Evolutionary conservation across 2,888 invertebrate species (phyloP).

Genomic region (Malacosoma neustria): DNA sequence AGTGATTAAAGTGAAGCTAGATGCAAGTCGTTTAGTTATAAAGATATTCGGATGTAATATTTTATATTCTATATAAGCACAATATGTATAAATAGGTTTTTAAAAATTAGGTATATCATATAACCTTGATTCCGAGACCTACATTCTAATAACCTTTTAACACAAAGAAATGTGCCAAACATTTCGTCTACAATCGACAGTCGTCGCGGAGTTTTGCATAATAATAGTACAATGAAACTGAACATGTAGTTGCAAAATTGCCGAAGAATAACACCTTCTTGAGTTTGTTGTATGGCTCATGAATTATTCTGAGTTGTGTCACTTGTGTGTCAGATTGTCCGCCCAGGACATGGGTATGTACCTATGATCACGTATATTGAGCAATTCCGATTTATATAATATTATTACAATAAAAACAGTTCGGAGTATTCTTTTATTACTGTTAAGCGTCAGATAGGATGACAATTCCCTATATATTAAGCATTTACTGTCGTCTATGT

Average conservation of each 20-base stretch:
- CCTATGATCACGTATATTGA: neutral
- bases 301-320: conserved; percentile 62
- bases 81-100: too few relatives aligned
- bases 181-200: conserved; percentile 45
- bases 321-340: conserved; percentile 20
- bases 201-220: conserved; percentile 54
- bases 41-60: too few relatives aligned
- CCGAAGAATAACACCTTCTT: conserved; percentile 47
- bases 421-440: too few relatives aligned
- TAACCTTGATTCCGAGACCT: conserved; percentile 54
- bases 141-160: conserved; percentile 67
- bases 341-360: conserved; percentile 12
- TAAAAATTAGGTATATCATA: too few relatives aligned
- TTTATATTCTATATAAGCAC: too few relatives aligned
- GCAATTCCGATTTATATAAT: neutral
- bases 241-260: conserved; percentile 42
- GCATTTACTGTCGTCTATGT: too few relatives aligned
- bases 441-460: too few relatives aligned
- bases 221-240: conserved; percentile 58
- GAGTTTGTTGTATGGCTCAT: conserved; percentile 45
- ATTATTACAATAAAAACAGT: too few relatives aligned
- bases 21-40: too few relatives aligned
- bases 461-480: too few relatives aligned
- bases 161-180: conserved; percentile 48
- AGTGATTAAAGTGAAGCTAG: too few relatives aligned